Evolutionary conservation across 2,888 invertebrate species (phyloP), one percentile per base, ranked within the genome.

Genomic region (Cetonia aurata): DNA sequence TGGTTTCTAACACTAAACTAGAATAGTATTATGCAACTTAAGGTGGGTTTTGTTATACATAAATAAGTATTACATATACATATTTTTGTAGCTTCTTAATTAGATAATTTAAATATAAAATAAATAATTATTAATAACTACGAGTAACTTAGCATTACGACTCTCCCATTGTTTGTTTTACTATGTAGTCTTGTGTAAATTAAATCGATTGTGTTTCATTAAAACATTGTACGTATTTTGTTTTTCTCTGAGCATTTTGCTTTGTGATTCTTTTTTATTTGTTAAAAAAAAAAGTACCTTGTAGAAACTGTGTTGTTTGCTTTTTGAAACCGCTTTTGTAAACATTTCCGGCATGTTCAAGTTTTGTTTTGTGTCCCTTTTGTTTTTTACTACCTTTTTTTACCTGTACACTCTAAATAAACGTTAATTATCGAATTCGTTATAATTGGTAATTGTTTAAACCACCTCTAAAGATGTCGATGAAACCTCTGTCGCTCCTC

Each of bases 401-500:
- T 69, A 57, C 55, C 53, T 69, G 60, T 69, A 69, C n/a, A n/a
- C 62, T 53, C 62, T 55, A 42, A 69, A 69, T 69, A 69, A 69
- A 69, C 25, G 53, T 55, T 62, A 48, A 41, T 65, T 65, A 55
- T 37, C 56, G 19, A 70, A 65, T 15, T 56, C 62, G 69, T 70
- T 62, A 69, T 69, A 50, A 53, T 69, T 69, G 46, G 55, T 70
- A 44, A 37, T 37, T 53, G 62, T 62, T 62, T 62, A 55, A 69
- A 62, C 69, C 25, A 25, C 25, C 69, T 60, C 56, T 55, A 44
- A 65, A 33, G 55, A 55, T 25, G 44, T 13, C 44, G 46, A 25
- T 53, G 62, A 60, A 69, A 60, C 53, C 69, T 60, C 15, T 52
- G 52, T 69, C 62, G 52, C 41, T 31, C 42, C 52, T 53, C 33